phyloP scores from a whole-genome alignment of 2,113 vertebrate genomes.

The Tetrao urogallus region DNA sequence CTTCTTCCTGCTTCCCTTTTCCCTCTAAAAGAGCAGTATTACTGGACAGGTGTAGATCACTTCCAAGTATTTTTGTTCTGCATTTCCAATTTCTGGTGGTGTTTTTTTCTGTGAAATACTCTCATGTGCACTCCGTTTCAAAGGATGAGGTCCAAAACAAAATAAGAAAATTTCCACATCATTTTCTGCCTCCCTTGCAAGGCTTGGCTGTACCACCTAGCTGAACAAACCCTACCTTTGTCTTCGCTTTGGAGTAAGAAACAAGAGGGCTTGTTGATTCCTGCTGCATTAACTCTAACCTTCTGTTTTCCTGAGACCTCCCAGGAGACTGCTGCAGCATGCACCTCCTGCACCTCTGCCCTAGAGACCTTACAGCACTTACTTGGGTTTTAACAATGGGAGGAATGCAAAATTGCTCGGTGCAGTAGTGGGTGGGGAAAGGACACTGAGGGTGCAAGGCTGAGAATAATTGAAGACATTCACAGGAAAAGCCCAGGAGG shows the following conservation, averaged over 20 bases:
- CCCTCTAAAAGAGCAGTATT: neutral
- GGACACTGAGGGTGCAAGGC: neutral
- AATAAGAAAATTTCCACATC: neutral
- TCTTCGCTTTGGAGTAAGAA: neutral
- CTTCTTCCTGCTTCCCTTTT: neutral
- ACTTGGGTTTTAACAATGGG: rapidly evolving
- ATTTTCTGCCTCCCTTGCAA: neutral
- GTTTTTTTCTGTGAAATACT: neutral
- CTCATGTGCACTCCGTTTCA: neutral
- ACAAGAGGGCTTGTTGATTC: slow-evolving; percentile 53
- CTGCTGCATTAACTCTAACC: neutral
- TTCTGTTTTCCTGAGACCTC: neutral
- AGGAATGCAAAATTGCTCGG: rapidly evolving
- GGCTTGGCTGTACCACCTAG: neutral
- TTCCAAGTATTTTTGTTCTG: neutral
- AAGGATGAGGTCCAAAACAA: neutral
- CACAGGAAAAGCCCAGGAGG: neutral
- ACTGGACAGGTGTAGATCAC: neutral
- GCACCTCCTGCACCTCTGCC: neutral
- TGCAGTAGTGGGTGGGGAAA: neutral
- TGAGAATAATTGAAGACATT: neutral
- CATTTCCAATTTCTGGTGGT: neutral
- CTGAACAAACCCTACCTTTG: slow-evolving; percentile 58
- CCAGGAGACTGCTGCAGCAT: neutral
- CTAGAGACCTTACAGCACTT: neutral